Base-by-base conservation (phyloP, 2,888 invertebrate species). In the Pogonocherus hispidulus region DNA sequence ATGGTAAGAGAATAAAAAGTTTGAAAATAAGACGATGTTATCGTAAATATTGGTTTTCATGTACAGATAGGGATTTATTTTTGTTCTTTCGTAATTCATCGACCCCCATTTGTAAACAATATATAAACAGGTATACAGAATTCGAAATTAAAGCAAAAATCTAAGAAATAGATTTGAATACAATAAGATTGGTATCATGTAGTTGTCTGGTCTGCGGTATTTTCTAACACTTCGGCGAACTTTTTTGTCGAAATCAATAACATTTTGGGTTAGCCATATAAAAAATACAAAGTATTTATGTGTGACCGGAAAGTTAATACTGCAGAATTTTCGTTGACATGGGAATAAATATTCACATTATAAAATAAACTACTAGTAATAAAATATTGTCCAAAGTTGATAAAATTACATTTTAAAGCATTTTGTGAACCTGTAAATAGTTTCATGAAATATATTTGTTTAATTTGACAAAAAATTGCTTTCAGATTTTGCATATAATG, bases 91-190 rank as follows among this genome's bases (percentile, higher is more conserved):
- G 44, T 35, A 59, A 16, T 47, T 32, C 52, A 23, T 35, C 47
- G 47, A 47, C 47, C 47, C n/a, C 20, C 44, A 59, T 69, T 69
- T 69, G 65, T 65, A 65, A 69, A 69, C 69, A 69, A 69, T 69
- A 69, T 65, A 64, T 55, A 65, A 35, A 49, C 64, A 37, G 54
- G 41, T 41, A 55, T 62, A 60, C 47, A 41, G 63, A 65, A 65
- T 69, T 62, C 52, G 56, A 65, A 69, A 69, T 54, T 63, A 66
- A 67, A 71, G 66, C 63, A 72, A 69, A 76, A 73, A 74, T 76
- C 76, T 71, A 74, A 77, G 75, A 76, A 73, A 72, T 73, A 67
- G 67, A 78, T 78, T 76, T 78, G 74, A 78, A 78, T 78, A 78
- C 78, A 78, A 78, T 76, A 72, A 75, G 77, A 78, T 77, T 71